Conservation (phyloP, 2,888 invertebrate species). For the Tetrapedia diversipes region DNA sequence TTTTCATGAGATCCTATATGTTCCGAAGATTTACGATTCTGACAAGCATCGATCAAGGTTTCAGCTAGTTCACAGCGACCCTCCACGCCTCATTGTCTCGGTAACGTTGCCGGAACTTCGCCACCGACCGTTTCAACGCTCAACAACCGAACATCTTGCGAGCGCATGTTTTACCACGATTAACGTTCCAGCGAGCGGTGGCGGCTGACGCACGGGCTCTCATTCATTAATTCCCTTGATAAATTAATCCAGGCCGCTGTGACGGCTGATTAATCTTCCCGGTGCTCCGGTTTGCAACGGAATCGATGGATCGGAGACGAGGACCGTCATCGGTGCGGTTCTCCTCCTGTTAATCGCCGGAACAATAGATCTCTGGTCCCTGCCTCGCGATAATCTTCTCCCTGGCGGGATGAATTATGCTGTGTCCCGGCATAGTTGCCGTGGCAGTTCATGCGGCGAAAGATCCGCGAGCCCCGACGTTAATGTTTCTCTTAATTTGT, state of each 20-base stretch:
- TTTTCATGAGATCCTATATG: too few species aligned
- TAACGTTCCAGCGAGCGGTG: slow-evolving; percentile 32
- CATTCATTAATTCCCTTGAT: slow-evolving; percentile 55
- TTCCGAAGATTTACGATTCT: too few species aligned
- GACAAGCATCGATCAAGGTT: too few species aligned
- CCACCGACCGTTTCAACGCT: too few species aligned
- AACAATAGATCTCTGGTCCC: slow-evolving; percentile 30
- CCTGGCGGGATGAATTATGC: slow-evolving; percentile 29
- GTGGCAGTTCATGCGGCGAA: neutral
- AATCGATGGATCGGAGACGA: slow-evolving; percentile 50
- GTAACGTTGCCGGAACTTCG: too few species aligned
- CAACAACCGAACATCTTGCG: too few species aligned
- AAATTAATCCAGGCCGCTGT: slow-evolving; percentile 46
- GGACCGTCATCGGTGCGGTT: slow-evolving; percentile 8
- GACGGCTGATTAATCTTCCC: slow-evolving; percentile 55
- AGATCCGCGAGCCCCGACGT: slow-evolving; percentile 6
- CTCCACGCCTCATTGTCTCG: too few species aligned
- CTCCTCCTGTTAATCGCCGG: slow-evolving; percentile 31
- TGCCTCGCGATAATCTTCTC: slow-evolving; percentile 28
- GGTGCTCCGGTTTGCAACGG: neutral
- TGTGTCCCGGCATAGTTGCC: neutral
- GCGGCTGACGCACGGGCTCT: slow-evolving; percentile 26
- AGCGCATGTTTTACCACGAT: slow-evolving; percentile 47
- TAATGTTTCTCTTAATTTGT: slow-evolving; percentile 36
- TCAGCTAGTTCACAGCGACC: too few species aligned